These are phyloP conservation scores for Cyanoliseus patagonus DNA, from an alignment of 2,113 vertebrate species.

Conservation along the genomic window DNA sequence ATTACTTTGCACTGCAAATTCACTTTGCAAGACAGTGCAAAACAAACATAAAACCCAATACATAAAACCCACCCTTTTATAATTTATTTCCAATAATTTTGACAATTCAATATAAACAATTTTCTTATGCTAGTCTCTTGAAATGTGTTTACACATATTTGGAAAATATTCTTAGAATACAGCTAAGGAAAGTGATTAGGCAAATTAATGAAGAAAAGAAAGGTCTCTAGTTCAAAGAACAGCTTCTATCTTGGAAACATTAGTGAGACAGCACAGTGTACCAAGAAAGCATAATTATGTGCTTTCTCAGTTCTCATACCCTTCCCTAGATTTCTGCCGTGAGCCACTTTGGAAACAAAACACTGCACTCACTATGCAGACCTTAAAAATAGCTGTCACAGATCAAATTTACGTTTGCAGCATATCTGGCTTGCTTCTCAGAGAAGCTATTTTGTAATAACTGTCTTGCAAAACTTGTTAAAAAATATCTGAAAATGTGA, in stretches of 20 bases:
- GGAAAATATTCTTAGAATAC: background rate
- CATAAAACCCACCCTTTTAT: fast-evolving
- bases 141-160: background rate
- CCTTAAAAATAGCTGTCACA: background rate
- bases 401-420: background rate
- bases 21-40: background rate
- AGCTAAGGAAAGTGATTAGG: background rate
- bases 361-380: background rate
- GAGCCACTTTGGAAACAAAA: background rate
- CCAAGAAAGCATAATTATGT: background rate
- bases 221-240: background rate
- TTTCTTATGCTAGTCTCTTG: background rate
- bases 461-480: background rate
- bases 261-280: background rate
- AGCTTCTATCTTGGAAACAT: background rate
- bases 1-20: background rate
- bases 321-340: background rate
- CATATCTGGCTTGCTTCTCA: background rate
- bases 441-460: background rate
- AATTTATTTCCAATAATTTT: background rate
- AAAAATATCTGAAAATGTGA: background rate
- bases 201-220: background rate
- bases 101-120: background rate
- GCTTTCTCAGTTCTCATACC: background rate
- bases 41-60: background rate